Conservation (phyloP, 1,140 invertebrate species). For the Tribolium castaneum region DNA sequence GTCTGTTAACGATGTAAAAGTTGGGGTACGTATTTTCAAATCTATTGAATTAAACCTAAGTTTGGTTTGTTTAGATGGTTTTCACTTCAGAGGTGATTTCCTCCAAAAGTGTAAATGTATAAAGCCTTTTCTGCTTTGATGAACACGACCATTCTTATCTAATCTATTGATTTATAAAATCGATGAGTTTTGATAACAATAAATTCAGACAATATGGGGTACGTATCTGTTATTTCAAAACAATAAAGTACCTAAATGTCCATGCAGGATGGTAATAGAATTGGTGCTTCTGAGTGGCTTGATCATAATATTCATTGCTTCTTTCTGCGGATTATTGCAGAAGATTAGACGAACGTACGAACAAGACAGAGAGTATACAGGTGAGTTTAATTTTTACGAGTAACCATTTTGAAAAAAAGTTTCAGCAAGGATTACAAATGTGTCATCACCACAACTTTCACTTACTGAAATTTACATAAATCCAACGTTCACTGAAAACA, state of each 20-base stretch:
- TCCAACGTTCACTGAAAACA: conserved; percentile 17
- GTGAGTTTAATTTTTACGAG: not conserved
- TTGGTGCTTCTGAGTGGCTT: not conserved
- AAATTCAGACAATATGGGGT: conserved; percentile 4
- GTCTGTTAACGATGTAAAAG: conserved; percentile 19
- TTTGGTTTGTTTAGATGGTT: conserved; percentile 13
- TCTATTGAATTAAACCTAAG: not conserved
- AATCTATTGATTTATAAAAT: conserved; percentile 8
- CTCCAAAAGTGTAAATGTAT: conserved; percentile 1
- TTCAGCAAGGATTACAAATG: conserved; percentile 2
- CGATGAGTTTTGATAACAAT: conserved; percentile 19
- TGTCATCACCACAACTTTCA: not conserved
- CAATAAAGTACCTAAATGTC: not conserved
- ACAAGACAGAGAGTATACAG: not conserved
- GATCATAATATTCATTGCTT: conserved; percentile 25
- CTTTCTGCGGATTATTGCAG: conserved; percentile 21
- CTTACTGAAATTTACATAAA: conserved; percentile 34
- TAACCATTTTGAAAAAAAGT: not conserved
- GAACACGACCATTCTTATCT: not conserved
- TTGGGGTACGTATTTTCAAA: not conserved
- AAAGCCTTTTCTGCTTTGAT: not conserved
- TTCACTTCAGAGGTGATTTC: conserved; percentile 19
- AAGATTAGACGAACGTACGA: conserved; percentile 29
- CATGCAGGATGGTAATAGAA: conserved; percentile 23
- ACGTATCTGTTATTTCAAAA: conserved; percentile 4